These are phyloP conservation scores for Etheostoma perlongum DNA, from an alignment of 2,797 vertebrate species.

Conservation along the genomic window DNA sequence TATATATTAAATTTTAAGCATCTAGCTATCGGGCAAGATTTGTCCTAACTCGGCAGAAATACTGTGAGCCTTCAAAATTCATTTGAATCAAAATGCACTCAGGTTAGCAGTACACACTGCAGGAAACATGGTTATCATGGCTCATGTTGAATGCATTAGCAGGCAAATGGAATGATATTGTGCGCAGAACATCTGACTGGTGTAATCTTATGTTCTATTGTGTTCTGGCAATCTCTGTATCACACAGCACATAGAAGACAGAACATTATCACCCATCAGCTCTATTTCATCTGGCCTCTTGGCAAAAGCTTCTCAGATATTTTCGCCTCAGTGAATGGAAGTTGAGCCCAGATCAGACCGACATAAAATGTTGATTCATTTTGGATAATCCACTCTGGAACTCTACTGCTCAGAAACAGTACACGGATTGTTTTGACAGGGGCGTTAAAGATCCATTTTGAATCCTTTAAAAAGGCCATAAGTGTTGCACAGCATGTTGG, in stretches of 20 bases:
- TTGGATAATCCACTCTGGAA: conserved; percentile 10
- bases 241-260: conserved; percentile 4
- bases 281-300: conserved; percentile 19
- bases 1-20: conserved; percentile 62
- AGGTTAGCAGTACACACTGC: conserved; percentile 24
- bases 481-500: conserved; percentile 28
- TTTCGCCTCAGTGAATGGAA: conserved; percentile 26
- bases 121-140: conserved; percentile 1
- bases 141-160: conserved; percentile 8
- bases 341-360: not conserved
- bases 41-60: conserved; percentile 26
- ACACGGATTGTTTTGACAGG: conserved; percentile 7
- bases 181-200: conserved; percentile 19
- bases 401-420: conserved; percentile 9
- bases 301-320: conserved; percentile 27
- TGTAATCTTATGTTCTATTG: conserved; percentile 12
- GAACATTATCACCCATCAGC: conserved; percentile 36
- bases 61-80: conserved; percentile 46
- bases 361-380: conserved; percentile 29
- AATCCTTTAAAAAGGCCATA: conserved; percentile 18
- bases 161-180: not conserved
- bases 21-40: conserved; percentile 36
- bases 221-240: not conserved
- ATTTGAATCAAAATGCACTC: conserved; percentile 52
- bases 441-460: conserved; percentile 28